Evolutionary conservation across 2,888 invertebrate species (phyloP).

Genomic region (Quadroppia sp.): DNA sequence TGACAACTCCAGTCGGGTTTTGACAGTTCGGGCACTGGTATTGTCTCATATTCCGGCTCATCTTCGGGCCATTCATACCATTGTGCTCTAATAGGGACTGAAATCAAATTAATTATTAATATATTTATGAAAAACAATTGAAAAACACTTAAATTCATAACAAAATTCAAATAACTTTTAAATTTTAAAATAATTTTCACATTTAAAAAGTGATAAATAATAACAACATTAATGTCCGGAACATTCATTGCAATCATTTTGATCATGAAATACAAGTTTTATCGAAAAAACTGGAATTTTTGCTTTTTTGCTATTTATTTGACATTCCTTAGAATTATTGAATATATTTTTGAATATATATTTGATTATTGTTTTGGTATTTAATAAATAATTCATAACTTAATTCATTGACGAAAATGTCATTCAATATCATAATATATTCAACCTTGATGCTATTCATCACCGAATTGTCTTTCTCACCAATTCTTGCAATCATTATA

Average conservation of each 20-base stretch:
- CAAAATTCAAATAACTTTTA: not conserved
- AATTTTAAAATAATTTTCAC: no score
- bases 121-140: not conserved
- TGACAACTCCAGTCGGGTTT: constrained; percentile 30
- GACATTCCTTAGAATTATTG: not conserved
- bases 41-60: not conserved
- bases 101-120: not conserved
- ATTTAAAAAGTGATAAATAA: no score
- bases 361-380: no score
- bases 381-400: no score
- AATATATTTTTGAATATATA: no score
- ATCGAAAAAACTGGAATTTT: not conserved
- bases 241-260: not conserved
- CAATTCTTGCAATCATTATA: no score
- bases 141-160: not conserved
- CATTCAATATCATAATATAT: no score
- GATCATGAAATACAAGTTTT: constrained; percentile 4
- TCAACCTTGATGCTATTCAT: no score
- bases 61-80: not conserved
- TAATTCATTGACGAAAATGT: no score
- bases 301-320: not conserved
- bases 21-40: not conserved
- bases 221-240: no score
- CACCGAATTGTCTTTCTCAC: no score
- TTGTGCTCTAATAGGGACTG: not conserved